Evolutionary conservation across 2,797 vertebrate genomes (phyloP).

Genomic region (Helicolenus hilgendorfi): DNA sequence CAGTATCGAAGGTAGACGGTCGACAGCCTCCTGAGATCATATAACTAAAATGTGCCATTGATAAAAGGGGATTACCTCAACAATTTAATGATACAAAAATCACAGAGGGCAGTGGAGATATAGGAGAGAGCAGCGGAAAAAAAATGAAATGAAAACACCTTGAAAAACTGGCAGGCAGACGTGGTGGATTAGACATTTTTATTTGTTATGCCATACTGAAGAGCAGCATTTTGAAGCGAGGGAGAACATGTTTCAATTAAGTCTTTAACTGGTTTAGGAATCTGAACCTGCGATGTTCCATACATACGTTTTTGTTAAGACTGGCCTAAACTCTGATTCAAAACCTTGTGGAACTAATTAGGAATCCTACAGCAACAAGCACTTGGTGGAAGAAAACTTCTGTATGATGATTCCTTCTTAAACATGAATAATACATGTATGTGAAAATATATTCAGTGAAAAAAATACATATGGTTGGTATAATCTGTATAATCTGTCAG

Average conservation of each 20-base stretch:
- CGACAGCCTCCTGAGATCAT: background rate
- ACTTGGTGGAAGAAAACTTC: background rate
- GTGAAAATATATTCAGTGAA: background rate
- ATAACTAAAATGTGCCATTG: background rate
- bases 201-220: background rate
- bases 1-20: background rate
- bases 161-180: background rate
- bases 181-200: background rate
- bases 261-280: background rate
- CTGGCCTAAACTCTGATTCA: background rate
- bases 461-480: background rate
- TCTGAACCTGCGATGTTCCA: background rate
- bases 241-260: accelerated
- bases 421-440: conserved; percentile 22
- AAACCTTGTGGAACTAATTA: background rate
- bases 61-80: background rate
- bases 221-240: background rate
- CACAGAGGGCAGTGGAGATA: background rate
- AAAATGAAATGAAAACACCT: background rate
- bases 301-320: background rate
- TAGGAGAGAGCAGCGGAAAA: background rate
- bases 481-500: background rate
- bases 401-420: background rate
- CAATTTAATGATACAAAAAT: background rate
- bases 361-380: background rate